These are phyloP conservation scores for Myzus persicae DNA, from an alignment of 1,140 invertebrate genomes.

Conservation along the genomic window DNA sequence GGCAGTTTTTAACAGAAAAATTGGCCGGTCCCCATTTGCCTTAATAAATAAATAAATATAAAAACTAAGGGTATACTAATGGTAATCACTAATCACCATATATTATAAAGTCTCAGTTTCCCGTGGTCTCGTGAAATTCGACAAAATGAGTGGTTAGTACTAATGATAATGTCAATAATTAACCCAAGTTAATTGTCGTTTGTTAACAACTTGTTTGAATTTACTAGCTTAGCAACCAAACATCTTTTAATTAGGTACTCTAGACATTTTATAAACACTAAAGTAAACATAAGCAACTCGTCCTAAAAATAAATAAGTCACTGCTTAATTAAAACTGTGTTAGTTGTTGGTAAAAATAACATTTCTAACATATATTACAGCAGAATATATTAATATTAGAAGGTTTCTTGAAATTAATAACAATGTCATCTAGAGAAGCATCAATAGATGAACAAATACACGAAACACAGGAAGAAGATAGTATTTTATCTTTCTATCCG, in stretches of 20 bases:
- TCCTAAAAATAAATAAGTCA: neutral
- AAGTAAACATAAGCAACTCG: neutral
- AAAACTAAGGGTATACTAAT: no score
- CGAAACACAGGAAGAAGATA: neutral
- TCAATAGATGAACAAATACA: neutral
- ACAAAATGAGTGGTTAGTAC: neutral
- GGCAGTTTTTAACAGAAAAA: no score
- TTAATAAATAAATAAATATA: no score
- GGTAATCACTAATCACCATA: no score
- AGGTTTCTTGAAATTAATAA: neutral
- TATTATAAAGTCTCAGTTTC: neutral
- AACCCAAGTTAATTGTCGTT: neutral
- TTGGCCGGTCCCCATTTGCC: no score
- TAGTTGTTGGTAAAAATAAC: neutral
- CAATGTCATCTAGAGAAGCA: neutral
- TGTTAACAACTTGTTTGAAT: neutral
- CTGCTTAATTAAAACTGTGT: neutral
- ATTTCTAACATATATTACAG: neutral
- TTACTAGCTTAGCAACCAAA: neutral
- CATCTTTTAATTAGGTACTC: neutral
- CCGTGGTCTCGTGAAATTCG: neutral
- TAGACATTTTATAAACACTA: neutral
- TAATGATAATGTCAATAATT: neutral
- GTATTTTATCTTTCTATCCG: conserved; percentile 7
- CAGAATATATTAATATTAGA: neutral